Evolutionary conservation across 1,140 invertebrate species (phyloP).

Genomic region (Anastatus disparis): DNA sequence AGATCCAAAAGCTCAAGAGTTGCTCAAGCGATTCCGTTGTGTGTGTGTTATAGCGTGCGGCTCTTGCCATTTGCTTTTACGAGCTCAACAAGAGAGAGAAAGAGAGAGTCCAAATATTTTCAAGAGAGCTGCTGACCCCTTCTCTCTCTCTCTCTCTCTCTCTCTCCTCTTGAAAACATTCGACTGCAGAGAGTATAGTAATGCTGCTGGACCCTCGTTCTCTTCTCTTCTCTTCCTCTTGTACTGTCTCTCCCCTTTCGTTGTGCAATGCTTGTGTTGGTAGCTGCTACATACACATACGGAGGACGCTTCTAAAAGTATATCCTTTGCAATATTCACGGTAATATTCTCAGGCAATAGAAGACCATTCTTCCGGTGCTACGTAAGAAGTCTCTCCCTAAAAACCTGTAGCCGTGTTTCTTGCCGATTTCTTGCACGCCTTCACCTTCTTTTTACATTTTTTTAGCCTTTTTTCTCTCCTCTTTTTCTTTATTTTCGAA

Average conservation of each 20-base stretch:
- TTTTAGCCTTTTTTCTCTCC: constrained; percentile 33
- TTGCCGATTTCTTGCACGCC: constrained; percentile 40
- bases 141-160: too few relatives aligned
- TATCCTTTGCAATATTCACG: constrained; percentile 51
- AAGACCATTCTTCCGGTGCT: constrained; percentile 49
- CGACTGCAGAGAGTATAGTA: too few relatives aligned
- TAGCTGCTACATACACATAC: too few relatives aligned
- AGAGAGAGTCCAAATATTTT: constrained; percentile 52
- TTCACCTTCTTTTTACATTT: constrained; percentile 42
- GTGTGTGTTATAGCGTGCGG: constrained; percentile 20
- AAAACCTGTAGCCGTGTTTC: constrained; percentile 15
- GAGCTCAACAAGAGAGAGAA: constrained; percentile 40
- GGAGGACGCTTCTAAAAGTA: too few relatives aligned
- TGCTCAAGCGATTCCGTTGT: constrained; percentile 41
- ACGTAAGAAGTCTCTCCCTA: constrained; percentile 9
- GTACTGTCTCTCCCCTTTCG: too few relatives aligned
- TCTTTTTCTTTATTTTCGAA: constrained; percentile 21
- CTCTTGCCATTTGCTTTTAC: constrained; percentile 57
- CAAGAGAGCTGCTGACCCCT: constrained; percentile 41
- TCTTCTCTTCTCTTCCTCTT: constrained; percentile 31
- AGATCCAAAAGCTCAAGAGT: constrained; percentile 27
- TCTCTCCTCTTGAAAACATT: neutral
- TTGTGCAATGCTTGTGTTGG: too few relatives aligned
- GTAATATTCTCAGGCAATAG: constrained; percentile 57
- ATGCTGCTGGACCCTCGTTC: constrained; percentile 9